Evolutionary conservation across 1,140 invertebrate genomes (phyloP).

Genomic region (Ridgeia piscesae): DNA sequence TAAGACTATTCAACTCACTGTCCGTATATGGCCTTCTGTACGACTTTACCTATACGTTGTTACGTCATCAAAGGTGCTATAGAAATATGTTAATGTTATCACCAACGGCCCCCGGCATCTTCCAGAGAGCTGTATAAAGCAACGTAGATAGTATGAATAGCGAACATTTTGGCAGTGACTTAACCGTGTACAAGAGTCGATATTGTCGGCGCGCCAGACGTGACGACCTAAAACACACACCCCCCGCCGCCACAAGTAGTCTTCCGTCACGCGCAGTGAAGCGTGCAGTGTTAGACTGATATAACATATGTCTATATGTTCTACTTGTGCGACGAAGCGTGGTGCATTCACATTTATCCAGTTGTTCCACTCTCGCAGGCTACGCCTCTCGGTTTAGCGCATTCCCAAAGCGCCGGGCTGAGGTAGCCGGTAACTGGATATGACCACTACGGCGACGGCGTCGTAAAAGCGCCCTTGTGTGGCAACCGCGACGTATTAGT

Average conservation of each 20-base stretch:
- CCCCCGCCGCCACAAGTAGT: background rate
- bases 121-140: too few relatives aligned
- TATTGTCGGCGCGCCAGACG: background rate
- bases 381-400: background rate
- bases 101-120: background rate
- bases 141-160: too few relatives aligned
- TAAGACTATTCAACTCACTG: too few relatives aligned
- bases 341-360: background rate
- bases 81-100: background rate
- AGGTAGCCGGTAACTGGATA: background rate
- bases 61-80: too few relatives aligned
- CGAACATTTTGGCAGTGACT: background rate
- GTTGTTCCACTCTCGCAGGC: background rate
- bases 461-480: background rate
- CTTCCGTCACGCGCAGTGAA: background rate
- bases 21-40: too few relatives aligned
- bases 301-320: background rate
- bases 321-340: background rate
- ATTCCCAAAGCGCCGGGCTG: background rate
- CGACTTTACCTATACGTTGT: too few relatives aligned
- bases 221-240: background rate
- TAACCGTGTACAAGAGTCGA: background rate
- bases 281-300: background rate
- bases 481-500: background rate
- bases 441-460: background rate